A percentile compares a stretch with the other conserved stretches of the same genome.
Evolutionary conservation across 2,888 invertebrate species (phyloP).

Genomic region (Pollenia amentaria): DNA sequence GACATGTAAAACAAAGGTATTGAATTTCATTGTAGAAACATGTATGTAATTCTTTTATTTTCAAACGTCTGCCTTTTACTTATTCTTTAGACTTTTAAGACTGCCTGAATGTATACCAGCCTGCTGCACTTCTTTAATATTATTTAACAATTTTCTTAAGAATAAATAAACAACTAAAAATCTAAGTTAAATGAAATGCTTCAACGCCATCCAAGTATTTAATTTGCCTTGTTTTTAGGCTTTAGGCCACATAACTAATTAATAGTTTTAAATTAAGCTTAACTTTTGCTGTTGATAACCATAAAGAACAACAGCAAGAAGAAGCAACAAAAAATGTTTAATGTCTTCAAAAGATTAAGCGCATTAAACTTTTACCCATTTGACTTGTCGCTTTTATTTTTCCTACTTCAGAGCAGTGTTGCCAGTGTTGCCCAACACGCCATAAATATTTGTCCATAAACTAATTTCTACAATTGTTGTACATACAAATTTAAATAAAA

Average conservation of each 20-base stretch:
- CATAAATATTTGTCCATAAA: no score
- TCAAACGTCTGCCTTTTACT: conserved; percentile 27
- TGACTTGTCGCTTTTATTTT: conserved; percentile 24
- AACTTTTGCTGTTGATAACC: conserved; percentile 57
- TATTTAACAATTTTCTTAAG: conserved; percentile 30
- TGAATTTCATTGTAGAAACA: conserved; percentile 42
- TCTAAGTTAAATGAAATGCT: conserved; percentile 59
- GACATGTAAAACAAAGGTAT: conserved; percentile 32
- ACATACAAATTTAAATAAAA: no score
- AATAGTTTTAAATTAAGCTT: conserved; percentile 66
- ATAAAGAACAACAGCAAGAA: conserved; percentile 9
- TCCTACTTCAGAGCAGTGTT: neutral
- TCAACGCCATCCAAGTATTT: conserved; percentile 53
- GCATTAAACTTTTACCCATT: conserved; percentile 62
- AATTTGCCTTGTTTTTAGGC: conserved; percentile 20
- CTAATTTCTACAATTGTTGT: no score
- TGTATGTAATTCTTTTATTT: conserved; percentile 31
- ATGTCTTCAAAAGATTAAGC: conserved; percentile 66
- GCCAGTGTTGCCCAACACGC: no score
- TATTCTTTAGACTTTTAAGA: conserved; percentile 4
- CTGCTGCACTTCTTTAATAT: conserved; percentile 1
- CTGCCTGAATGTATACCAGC: neutral
- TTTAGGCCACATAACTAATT: conserved; percentile 62
- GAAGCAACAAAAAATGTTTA: conserved; percentile 10
- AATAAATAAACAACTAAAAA: conserved; percentile 48